Conservation (phyloP, 2,888 invertebrate genomes). For the Caenorhabditis japonica region DNA sequence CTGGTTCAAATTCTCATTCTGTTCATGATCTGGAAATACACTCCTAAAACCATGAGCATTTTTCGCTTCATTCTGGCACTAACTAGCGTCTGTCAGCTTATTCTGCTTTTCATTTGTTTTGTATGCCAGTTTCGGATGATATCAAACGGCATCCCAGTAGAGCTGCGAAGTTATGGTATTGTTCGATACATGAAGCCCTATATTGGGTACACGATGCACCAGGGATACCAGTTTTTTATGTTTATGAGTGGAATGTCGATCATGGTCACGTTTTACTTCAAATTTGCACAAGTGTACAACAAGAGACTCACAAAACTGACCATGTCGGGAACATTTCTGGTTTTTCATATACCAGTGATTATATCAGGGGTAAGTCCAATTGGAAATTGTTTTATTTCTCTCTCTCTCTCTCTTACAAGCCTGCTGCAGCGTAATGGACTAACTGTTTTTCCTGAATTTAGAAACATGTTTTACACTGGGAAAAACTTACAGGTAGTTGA, state of each 20-base stretch:
- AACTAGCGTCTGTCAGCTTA: slow-evolving; percentile 13
- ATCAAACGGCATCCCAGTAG: slow-evolving; percentile 5
- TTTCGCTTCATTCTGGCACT: not conserved
- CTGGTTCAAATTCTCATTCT: not conserved
- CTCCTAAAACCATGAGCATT: not conserved
- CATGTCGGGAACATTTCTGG: not conserved
- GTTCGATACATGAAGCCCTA: not conserved
- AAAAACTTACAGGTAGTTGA: slow-evolving; percentile 18
- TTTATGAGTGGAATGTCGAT: slow-evolving; percentile 41
- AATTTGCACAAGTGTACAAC: slow-evolving; percentile 22
- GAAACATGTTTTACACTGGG: too few species aligned
- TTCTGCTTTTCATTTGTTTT: not conserved
- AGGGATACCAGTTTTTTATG: slow-evolving; percentile 20
- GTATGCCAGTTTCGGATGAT: slow-evolving; percentile 30
- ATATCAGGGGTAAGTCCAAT: slow-evolving; percentile 9
- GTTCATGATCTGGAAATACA: not conserved
- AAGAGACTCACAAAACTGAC: slow-evolving; percentile 3
- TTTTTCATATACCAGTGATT: slow-evolving; percentile 19
- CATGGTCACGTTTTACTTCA: slow-evolving; percentile 24
- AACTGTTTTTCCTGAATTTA: too few species aligned
- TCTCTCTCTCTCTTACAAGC: too few species aligned
- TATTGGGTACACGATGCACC: slow-evolving; percentile 8
- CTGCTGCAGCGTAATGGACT: too few species aligned
- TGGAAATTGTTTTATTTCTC: too few species aligned
- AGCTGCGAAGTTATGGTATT: slow-evolving; percentile 20